Evolutionary conservation across 2,797 vertebrate genomes (phyloP), one percentile per base, ranked within the genome.

Genomic region (Lagocephalus sceleratus): DNA sequence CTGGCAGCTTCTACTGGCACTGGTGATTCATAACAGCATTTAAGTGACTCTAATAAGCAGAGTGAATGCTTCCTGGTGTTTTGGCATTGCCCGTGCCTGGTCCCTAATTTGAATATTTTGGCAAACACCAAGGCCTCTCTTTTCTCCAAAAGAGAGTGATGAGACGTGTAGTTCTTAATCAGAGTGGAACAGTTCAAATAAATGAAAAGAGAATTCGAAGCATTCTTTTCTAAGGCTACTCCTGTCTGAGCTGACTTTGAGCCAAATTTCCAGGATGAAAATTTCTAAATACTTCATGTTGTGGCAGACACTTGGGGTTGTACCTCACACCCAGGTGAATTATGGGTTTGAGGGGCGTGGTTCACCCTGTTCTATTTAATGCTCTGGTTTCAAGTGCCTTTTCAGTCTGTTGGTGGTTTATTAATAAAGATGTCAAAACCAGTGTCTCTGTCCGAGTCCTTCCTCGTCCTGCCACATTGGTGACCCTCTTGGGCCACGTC

Each of bases 121-220:
- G 94, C 94, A 94, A 82, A 85, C 90, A 91, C 83, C 49, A 90
- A 90, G 89, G 91, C 90, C 90, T 91, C 74, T 73, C 83, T 89
- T 79, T 78, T 83, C 82, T 87, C 79, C 80, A 87, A 84, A 75
- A 85, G 79, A 84, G 84, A 87, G 88, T 85, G 88, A 88, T 89
- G 83, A 89, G 85, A 89, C 84, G 93, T 89, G 89, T 92, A 93
- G 93, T 90, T 93, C 92, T 93, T 94, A 95, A 95, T 96, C 94
- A 95, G 93, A 91, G 90, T 88, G 92, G 94, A 95, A 94, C 93
- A 94, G 92, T 94, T 95, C 92, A 94, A 94, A 95, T 95, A 94
- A 96, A 96, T 94, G 93, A 95, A 93, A 94, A 92, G 93, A 93
- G 92, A 95, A 95, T 95, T 92, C 94, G 94, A 95, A 92, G 84